Conservation (phyloP, 1,140 invertebrate species). For the Lepidotrigona ventralis region DNA sequence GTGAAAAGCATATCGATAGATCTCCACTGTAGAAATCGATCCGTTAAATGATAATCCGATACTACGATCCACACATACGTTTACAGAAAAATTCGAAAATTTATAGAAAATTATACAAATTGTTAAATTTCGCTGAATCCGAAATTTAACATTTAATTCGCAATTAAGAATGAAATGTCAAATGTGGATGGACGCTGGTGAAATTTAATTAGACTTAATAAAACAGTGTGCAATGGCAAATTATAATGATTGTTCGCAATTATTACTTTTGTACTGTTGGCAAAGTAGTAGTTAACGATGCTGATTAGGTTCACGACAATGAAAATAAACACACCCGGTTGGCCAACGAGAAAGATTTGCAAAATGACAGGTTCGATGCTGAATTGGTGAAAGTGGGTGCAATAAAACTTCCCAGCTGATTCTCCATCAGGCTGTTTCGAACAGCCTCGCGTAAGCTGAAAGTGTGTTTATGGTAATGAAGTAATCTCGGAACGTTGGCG, state of each 20-base stretch:
- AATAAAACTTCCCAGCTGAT: conserved; percentile 36
- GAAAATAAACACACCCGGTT: conserved; percentile 2
- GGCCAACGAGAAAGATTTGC: not conserved
- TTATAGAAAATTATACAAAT: not conserved
- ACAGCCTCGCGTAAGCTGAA: not conserved
- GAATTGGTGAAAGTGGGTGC: conserved; percentile 56
- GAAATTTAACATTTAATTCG: too few species aligned
- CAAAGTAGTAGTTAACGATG: not conserved
- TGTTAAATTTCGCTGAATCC: too few species aligned
- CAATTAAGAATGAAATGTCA: too few species aligned
- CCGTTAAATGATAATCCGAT: not conserved
- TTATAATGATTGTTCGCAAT: not conserved
- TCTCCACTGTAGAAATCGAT: conserved; percentile 37
- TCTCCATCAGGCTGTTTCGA: not conserved
- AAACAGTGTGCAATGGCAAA: not conserved
- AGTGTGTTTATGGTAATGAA: not conserved
- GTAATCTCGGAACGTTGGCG: not conserved
- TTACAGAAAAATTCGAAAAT: not conserved
- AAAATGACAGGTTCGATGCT: conserved; percentile 31
- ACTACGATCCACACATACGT: not conserved
- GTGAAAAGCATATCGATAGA: conserved; percentile 53
- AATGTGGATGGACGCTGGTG: not conserved
- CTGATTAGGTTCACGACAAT: not conserved
- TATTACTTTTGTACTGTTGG: not conserved
- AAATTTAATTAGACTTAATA: not conserved